Base-by-base conservation (phyloP, 2,113 vertebrate species). In the Delphinapterus leucas region DNA sequence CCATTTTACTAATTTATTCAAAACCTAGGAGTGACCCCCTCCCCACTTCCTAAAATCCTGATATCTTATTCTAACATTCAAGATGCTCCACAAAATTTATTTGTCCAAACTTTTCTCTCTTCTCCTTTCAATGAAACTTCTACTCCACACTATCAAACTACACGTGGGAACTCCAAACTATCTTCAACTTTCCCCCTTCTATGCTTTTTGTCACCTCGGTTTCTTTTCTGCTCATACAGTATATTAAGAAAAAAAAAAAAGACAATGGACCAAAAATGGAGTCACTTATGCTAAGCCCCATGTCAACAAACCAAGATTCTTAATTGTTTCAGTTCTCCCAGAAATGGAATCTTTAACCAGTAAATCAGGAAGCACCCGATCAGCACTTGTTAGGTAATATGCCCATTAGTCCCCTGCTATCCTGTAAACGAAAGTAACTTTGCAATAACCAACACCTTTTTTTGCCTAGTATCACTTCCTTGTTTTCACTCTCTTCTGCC, bases 1-100 rank as follows among this genome's bases (percentile, higher is more conserved):
- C 21, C 25, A n/a, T 80, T 92, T 81, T n/a, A 96, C 49, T 90
- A 73, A 55, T 87, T 63, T 82, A 82, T 82, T 96, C 4, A 96
- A 96, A 89, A 81, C 84, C 26, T 74, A 70, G 63, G 41, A 38
- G 26, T 65, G 53, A 18, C 5, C 23, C 83, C 68, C 18, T 12
- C 33, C 31, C 53, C 49, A 6, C 5, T 83, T 20, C 25, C 88
- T 47, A 94, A 89, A 92, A 33, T 31, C 5, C 1, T 49, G 28
- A 13, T 77, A 63, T n/a, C 25, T 76, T 44, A 88, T 33, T 77
- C 55, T 79, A 96, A 84, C 6, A 25, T 67, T 86, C 49, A 93
- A 85, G 53, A 26, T 44, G 53, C 26, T 71, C 26, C 18, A 49
- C 25, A 44, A 63, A 68, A 95, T 26, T 65, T 28, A 31, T 26